A percentile compares a stretch with the other conserved stretches of the same genome.
phyloP scores from a whole-genome alignment of 2,113 vertebrate species.

The Falcunculus frontatus region DNA sequence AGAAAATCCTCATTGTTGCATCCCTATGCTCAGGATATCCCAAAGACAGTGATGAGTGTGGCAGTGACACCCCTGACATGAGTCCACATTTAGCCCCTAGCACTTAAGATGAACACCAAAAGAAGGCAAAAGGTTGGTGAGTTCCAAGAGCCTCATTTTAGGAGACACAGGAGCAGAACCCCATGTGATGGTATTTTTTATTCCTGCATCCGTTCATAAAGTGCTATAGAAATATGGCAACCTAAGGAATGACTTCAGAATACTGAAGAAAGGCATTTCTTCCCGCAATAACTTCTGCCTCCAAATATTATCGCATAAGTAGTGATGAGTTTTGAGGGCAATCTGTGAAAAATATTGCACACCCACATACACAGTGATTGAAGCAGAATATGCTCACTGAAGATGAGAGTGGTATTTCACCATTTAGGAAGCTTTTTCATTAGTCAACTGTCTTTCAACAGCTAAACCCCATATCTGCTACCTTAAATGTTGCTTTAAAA shows the following conservation, averaged over 20 bases:
- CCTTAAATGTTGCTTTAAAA: neutral
- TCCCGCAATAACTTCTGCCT: neutral
- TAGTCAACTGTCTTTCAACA: neutral
- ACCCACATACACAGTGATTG: neutral
- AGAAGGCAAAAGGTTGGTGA: neutral
- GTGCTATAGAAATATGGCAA: neutral
- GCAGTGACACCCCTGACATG: neutral
- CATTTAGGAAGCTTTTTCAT: neutral
- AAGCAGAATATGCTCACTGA: neutral
- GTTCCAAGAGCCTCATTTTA: neutral
- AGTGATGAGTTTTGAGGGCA: neutral
- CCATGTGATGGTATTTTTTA: neutral
- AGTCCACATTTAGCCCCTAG: neutral
- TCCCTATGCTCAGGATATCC: neutral
- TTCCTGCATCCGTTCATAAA: accelerated
- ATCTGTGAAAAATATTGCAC: constrained; percentile 16
- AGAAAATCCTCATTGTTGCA: neutral
- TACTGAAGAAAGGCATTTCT: neutral
- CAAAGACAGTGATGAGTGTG: neutral
- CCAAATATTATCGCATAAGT: neutral
- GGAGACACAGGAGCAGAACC: neutral
- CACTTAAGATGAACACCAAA: neutral
- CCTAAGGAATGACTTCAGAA: neutral
- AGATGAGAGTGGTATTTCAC: neutral
- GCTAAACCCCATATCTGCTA: neutral